Evolutionary conservation across 2,888 invertebrate genomes (phyloP).

Genomic region (Folsomia candida): DNA sequence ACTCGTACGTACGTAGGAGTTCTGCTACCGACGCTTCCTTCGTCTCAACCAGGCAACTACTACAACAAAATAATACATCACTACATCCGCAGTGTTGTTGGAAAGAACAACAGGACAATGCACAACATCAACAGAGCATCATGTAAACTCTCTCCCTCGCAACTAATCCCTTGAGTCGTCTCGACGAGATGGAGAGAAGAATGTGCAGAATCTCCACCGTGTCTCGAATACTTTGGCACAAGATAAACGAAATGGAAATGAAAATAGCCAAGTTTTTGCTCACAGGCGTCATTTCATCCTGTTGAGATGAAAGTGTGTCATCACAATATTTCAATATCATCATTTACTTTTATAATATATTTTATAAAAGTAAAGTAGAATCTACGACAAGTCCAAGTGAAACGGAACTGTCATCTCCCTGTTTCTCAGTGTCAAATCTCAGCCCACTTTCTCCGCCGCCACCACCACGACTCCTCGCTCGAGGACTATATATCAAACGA

Average conservation of each 20-base stretch:
- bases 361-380: background rate
- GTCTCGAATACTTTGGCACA: background rate
- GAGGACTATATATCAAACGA: background rate
- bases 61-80: background rate
- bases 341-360: no score
- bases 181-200: background rate
- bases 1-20: no score
- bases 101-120: background rate
- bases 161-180: background rate
- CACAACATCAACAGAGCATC: background rate
- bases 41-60: background rate
- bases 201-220: background rate
- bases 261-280: background rate
- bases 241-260: background rate
- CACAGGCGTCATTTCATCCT: background rate
- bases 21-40: background rate
- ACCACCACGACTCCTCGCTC: background rate
- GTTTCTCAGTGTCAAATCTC: background rate
- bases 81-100: background rate
- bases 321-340: slow-evolving; percentile 5
- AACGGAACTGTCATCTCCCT: background rate
- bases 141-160: background rate
- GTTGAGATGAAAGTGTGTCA: background rate
- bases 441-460: background rate
- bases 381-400: background rate